Percentiles rank a stretch among this genome's conserved stretches.
Conservation (phyloP, 2,113 vertebrate species). For the Athene noctua region DNA sequence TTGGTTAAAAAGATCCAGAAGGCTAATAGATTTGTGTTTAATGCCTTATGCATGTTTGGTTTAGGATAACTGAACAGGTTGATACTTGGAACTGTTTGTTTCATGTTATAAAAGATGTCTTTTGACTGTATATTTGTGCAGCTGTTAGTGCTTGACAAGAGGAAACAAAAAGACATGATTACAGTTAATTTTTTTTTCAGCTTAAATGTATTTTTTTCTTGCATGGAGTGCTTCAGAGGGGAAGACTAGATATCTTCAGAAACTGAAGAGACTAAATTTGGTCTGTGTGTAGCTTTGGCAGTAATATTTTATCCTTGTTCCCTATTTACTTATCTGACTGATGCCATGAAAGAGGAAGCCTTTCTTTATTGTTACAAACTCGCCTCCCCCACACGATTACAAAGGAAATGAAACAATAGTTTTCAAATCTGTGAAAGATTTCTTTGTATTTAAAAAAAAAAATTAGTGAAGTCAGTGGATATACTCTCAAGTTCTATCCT, state of each 20-base stretch:
- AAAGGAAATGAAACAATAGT: conserved; percentile 34
- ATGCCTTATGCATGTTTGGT: background rate
- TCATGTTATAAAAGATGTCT: background rate
- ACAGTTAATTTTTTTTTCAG: background rate
- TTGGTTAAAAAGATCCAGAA: background rate
- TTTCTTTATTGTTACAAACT: background rate
- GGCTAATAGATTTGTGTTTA: background rate
- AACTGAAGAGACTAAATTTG: background rate
- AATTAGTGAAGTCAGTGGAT: background rate
- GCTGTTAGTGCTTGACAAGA: background rate
- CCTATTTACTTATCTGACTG: background rate
- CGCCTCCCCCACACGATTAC: background rate
- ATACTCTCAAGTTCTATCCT: background rate
- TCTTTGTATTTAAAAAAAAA: conserved; percentile 5
- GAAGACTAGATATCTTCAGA: background rate
- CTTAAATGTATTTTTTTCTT: background rate
- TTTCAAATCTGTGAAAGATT: conserved; percentile 36
- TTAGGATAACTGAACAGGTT: background rate
- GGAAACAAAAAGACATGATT: background rate
- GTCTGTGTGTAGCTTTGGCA: background rate
- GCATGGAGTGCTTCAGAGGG: background rate
- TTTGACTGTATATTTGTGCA: background rate
- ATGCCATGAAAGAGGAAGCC: background rate
- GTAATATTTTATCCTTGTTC: background rate
- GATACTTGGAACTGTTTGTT: background rate